A percentile compares a stretch with the other conserved stretches of the same genome.
Evolutionary conservation across 2,113 vertebrate species (phyloP).

Genomic region (Pelecanus crispus): DNA sequence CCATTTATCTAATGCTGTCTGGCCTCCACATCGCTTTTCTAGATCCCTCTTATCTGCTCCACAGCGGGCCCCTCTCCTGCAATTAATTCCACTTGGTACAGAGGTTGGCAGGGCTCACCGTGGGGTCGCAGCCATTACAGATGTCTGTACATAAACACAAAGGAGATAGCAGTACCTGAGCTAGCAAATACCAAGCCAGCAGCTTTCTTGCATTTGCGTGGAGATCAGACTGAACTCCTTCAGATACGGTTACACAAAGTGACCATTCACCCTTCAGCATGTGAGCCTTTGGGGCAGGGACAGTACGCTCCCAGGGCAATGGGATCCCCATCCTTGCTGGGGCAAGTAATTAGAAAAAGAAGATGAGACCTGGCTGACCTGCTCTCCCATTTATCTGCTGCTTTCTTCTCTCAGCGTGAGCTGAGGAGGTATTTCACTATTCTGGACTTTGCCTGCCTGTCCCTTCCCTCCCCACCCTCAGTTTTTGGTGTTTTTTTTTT

Average conservation of each 20-base stretch:
- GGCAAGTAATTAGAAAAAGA: neutral
- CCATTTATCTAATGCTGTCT: constrained; percentile 10
- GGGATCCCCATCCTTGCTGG: neutral
- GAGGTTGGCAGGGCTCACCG: fast-evolving
- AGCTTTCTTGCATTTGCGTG: neutral
- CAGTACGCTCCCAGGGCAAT: fast-evolving
- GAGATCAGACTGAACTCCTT: neutral
- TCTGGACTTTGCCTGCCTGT: neutral
- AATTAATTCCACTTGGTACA: neutral
- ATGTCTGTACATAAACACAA: fast-evolving
- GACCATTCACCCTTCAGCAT: neutral
- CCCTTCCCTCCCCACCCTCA: neutral
- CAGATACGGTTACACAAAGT: neutral
- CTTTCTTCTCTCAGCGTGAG: neutral
- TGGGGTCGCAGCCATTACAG: neutral
- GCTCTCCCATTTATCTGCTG: neutral
- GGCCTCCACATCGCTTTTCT: fast-evolving
- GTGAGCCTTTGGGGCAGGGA: neutral
- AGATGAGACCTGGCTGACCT: neutral
- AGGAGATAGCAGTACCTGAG: neutral
- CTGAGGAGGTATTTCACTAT: neutral
- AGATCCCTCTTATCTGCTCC: neutral
- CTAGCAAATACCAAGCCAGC: neutral
- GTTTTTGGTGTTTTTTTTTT: neutral
- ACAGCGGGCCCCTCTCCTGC: neutral